Evolutionary conservation across 2,113 vertebrate species (phyloP).

Genomic region (Oceanodroma tethys): DNA sequence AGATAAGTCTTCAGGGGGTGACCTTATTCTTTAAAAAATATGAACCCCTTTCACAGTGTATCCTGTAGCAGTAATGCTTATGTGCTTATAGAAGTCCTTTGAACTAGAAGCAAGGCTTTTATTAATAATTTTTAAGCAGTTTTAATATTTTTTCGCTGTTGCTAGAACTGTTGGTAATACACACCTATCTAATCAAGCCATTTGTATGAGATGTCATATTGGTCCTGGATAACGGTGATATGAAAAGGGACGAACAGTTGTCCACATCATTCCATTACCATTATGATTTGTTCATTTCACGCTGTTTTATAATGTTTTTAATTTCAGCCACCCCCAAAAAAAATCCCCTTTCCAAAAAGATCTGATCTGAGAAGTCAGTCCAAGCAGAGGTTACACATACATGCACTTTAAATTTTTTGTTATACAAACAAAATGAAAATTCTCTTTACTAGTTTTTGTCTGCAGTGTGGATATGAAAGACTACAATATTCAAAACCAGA

Average conservation of each 20-base stretch:
- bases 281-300: not conserved
- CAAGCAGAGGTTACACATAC: not conserved
- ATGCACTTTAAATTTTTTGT: not conserved
- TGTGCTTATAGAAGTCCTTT: not conserved
- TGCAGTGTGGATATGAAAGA: not conserved
- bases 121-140: not conserved
- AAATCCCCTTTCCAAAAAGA: not conserved
- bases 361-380: not conserved
- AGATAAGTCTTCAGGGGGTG: not conserved
- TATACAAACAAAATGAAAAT: slow-evolving; percentile 5
- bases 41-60: not conserved
- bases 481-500: slow-evolving; percentile 21
- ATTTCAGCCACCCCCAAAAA: rapidly evolving
- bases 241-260: not conserved
- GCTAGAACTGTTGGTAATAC: not conserved
- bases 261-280: not conserved
- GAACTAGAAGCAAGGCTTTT: not conserved
- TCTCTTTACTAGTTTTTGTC: not conserved
- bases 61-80: not conserved
- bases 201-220: not conserved
- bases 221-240: not conserved
- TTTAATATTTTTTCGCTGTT: not conserved
- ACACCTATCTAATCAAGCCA: not conserved
- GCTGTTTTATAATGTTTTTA: not conserved
- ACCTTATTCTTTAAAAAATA: not conserved